Evolutionary conservation across 2,888 invertebrate genomes (phyloP), one percentile per base, ranked within the genome.

Genomic region (Mycalesis mineus): DNA sequence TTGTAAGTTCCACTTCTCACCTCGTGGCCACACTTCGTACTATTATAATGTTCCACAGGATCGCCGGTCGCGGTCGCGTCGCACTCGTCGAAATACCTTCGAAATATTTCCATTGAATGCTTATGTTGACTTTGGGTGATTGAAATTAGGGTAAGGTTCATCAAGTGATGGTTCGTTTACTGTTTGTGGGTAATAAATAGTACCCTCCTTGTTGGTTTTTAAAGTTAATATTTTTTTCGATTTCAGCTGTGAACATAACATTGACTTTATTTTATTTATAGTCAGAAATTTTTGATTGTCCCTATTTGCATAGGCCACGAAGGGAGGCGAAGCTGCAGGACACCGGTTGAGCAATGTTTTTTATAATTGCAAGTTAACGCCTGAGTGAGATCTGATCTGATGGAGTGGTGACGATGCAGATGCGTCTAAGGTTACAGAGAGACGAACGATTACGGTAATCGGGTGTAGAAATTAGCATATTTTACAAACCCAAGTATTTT

Each of bases 221-320:
- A 17, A 15, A 14, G 15, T 33, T 47, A 3, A 47, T 15, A 13
- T 33, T 47, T 47, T 47, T 47, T 45, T 31, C 9, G 9, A 11
- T 15, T 33, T 47, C 47, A 48, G 65, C 67, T 63, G 66, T 63
- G 69, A 70, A 71, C 9, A 72, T 68, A 68, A 62, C 62, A 71
- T 9, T 11, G 22, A 22, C 22, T 22, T 22, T 22, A 22, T 22
- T 22, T 22, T 4, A 22, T 22, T 4, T 4, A 22, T 22, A 22
- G 22, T 2, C 5, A 22, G 22, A 22, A 2, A 5, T 22, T 22
- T 22, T 4, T 22, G 22, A 22, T 22, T 22, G 22, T 22, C 22
- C 22, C 5, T 22, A 22, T 22, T 22, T 22, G 22, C 22, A 5
- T 22, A 4, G 22, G 22, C 22, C 22, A 22, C 5, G 22, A 4